Conservation (phyloP, 2,113 vertebrate genomes). For the Rafetus swinhoei region DNA sequence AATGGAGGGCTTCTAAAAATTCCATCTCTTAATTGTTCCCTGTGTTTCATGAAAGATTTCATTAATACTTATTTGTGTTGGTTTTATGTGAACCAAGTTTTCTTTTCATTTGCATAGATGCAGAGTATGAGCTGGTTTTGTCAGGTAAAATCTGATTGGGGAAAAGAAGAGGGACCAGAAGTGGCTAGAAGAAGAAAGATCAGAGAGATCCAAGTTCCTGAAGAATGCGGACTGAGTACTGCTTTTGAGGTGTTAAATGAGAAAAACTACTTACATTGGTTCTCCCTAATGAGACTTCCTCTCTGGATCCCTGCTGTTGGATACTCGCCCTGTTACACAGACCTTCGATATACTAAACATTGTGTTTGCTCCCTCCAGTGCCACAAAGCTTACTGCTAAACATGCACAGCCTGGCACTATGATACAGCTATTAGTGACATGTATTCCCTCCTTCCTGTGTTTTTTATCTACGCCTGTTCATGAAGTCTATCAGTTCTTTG, state of each 20-base stretch:
- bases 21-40: not conserved
- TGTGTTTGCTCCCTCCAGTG: not conserved
- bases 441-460: not conserved
- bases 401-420: rapidly evolving
- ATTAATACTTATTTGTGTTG: not conserved
- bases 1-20: not conserved
- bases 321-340: not conserved
- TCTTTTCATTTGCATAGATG: not conserved
- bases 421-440: not conserved
- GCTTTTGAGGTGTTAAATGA: not conserved
- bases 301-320: not conserved
- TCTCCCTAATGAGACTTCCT: not conserved
- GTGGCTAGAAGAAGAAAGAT: no score
- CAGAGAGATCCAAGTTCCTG: not conserved
- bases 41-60: not conserved
- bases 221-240: not conserved
- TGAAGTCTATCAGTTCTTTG: not conserved
- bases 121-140: not conserved
- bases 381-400: not conserved
- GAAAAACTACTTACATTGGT: not conserved
- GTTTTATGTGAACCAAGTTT: not conserved
- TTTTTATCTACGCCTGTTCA: not conserved
- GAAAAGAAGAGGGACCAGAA: not conserved
- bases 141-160: not conserved
- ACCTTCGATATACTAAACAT: not conserved